A percentile compares a stretch with the other conserved stretches of the same genome.
phyloP scores from a whole-genome alignment of 2,113 vertebrate genomes.

The Oxyruncus cristatus region DNA sequence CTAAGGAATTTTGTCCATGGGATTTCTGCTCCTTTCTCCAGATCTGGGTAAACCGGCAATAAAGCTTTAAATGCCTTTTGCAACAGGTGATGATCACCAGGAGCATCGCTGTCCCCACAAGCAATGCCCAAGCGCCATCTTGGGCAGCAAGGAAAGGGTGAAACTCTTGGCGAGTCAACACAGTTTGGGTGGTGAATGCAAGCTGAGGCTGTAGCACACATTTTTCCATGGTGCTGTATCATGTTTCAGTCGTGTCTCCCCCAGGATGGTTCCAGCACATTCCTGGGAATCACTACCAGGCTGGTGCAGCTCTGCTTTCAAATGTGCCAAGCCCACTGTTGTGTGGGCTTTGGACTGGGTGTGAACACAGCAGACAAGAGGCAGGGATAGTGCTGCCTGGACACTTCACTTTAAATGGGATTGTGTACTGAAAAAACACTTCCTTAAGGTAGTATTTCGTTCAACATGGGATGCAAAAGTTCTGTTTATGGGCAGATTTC shows the following conservation, averaged over 20 bases:
- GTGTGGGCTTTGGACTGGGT: not conserved
- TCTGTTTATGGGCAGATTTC: not conserved
- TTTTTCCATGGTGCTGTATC: not conserved
- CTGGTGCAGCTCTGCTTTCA: not conserved
- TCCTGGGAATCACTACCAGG: not conserved
- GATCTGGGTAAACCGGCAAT: not conserved
- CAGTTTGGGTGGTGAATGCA: not conserved
- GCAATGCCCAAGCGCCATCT: not conserved
- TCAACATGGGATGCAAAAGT: not conserved
- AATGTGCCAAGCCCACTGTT: accelerated
- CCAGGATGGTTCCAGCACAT: accelerated
- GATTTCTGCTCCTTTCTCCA: not conserved
- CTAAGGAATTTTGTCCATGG: not conserved
- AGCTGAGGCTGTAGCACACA: not conserved
- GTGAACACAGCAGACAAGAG: not conserved
- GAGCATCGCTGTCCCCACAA: not conserved
- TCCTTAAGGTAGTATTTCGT: not conserved
- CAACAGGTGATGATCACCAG: not conserved
- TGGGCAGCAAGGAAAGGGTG: not conserved
- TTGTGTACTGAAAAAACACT: not conserved
- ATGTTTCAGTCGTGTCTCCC: accelerated
- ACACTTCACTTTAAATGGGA: not conserved
- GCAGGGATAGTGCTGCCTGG: not conserved
- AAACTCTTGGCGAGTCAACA: not conserved
- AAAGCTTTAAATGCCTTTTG: not conserved